A percentile compares a stretch with the other conserved stretches of the same genome.
These are phyloP conservation scores for Bubo bubo DNA, from an alignment of 2,113 vertebrate species.

Conservation along the genomic window DNA sequence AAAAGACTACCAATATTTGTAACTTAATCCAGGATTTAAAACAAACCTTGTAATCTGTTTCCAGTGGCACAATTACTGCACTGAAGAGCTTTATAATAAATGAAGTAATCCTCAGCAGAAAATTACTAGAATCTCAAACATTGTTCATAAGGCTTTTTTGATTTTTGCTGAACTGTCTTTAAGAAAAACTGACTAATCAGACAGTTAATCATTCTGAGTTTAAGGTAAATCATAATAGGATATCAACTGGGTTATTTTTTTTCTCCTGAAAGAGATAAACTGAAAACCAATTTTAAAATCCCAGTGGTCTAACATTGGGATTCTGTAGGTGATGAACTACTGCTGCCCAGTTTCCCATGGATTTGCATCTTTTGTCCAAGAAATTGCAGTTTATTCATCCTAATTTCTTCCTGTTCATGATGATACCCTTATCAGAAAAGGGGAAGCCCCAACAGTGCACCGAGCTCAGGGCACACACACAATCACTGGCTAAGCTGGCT, in stretches of 20 bases:
- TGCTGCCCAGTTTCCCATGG: neutral
- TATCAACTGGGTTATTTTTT: neutral
- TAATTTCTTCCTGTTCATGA: neutral
- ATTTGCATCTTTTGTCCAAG: neutral
- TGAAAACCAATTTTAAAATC: neutral
- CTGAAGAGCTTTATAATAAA: neutral
- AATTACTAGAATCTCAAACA: neutral
- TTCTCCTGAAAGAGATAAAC: neutral
- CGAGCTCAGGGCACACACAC: neutral
- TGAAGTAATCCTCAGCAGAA: neutral
- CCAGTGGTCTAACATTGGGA: neutral
- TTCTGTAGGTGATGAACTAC: neutral
- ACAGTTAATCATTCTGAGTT: neutral
- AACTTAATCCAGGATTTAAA: constrained; percentile 6
- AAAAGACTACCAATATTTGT: neutral
- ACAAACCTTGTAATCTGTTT: neutral
- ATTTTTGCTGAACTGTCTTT: neutral
- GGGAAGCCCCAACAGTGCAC: neutral
- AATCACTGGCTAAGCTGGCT: neutral
- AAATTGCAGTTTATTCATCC: neutral
- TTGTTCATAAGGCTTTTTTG: neutral
- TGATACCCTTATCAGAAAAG: neutral
- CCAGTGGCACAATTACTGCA: neutral
- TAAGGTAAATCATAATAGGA: neutral
- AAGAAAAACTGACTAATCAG: neutral